phyloP scores from a whole-genome alignment of 1,140 invertebrate genomes.

The Hycleus phaleratus region DNA sequence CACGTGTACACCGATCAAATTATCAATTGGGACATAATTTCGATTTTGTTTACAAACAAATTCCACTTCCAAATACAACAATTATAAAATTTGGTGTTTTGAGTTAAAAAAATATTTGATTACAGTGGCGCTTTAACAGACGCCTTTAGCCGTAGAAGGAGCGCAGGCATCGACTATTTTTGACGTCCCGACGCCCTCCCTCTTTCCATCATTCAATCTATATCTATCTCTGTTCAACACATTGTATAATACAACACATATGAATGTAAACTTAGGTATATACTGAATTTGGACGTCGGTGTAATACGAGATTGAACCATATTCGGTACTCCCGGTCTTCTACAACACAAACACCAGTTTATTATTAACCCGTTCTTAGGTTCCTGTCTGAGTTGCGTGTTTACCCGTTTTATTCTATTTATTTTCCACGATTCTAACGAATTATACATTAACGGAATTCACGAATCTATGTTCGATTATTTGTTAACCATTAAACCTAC shows the following conservation, averaged over 20 bases:
- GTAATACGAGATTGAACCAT: slow-evolving; percentile 42
- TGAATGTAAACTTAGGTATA: slow-evolving; percentile 29
- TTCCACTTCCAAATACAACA: not conserved
- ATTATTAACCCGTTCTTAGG: slow-evolving; percentile 40
- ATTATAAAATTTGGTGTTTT: slow-evolving; percentile 8
- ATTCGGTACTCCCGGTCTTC: slow-evolving; percentile 35
- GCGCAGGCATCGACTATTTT: slow-evolving; percentile 35
- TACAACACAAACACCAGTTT: slow-evolving; percentile 15
- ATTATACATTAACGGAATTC: no score
- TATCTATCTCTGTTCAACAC: not conserved
- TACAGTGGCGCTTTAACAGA: not conserved
- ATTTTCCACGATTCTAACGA: not conserved
- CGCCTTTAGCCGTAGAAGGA: slow-evolving; percentile 37
- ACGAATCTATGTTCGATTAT: no score
- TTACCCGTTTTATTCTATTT: slow-evolving; percentile 14
- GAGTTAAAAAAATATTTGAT: not conserved
- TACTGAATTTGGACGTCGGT: slow-evolving; percentile 39
- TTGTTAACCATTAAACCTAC: not conserved
- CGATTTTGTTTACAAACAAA: no score
- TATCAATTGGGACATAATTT: no score
- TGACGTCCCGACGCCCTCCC: slow-evolving; percentile 36
- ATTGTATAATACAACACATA: not conserved
- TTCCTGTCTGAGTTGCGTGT: slow-evolving; percentile 17
- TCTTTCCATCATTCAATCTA: slow-evolving; percentile 13
- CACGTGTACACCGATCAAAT: no score